These are phyloP conservation scores for Solenodon paradoxus DNA, from an alignment of 2,113 vertebrate species.

Conservation along the genomic window DNA sequence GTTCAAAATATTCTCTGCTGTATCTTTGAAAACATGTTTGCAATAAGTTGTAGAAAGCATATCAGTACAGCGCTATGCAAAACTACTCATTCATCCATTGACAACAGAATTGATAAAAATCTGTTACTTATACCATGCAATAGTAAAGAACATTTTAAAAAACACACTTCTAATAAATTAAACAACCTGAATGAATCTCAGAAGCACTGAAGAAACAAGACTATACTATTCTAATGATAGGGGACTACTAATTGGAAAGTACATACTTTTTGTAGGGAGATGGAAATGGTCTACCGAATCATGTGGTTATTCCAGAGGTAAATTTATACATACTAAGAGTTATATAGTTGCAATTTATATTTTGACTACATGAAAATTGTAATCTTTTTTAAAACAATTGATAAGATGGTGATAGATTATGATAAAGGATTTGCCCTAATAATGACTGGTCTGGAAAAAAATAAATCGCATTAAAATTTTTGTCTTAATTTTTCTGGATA, in stretches of 20 bases:
- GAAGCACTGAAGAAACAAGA: not conserved
- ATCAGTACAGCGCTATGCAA: not conserved
- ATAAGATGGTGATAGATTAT: too few species aligned
- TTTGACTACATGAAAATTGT: not conserved
- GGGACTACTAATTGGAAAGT: too few species aligned
- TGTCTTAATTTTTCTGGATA: not conserved
- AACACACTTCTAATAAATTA: not conserved
- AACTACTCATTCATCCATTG: not conserved
- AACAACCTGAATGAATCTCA: not conserved
- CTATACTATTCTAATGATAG: accelerated
- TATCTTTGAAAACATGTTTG: not conserved
- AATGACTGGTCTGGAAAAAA: not conserved
- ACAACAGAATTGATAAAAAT: not conserved
- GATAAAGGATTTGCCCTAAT: too few species aligned
- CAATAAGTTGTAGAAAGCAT: not conserved
- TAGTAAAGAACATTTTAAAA: not conserved
- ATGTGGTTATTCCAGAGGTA: not conserved
- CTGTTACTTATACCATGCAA: too few species aligned
- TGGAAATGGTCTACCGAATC: not conserved
- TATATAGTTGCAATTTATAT: not conserved
- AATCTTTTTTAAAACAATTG: not conserved
- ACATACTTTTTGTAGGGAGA: too few species aligned
- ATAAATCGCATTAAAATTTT: not conserved
- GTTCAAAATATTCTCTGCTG: not conserved
- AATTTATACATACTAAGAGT: not conserved